Percentiles rank a stretch among this genome's conserved stretches.
These are phyloP conservation scores for Sebastes goodei DNA, from an alignment of 2,797 vertebrate species.

Conservation along the genomic window DNA sequence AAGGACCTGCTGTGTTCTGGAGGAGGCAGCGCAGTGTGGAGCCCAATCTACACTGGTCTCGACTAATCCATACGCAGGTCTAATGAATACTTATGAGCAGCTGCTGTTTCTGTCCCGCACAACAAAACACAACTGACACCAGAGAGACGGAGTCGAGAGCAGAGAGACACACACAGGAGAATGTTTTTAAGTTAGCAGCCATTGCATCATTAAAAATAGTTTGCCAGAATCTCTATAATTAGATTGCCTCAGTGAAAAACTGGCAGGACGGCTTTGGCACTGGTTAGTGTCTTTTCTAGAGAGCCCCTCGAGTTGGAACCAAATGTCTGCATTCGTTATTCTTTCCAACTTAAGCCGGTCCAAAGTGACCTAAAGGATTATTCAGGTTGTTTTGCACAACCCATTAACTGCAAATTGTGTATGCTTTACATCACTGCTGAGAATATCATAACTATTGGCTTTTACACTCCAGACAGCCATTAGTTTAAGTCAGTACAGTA, in stretches of 20 bases:
- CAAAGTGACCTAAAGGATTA: constrained; percentile 13
- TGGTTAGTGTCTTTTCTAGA: constrained; percentile 43
- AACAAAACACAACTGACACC: constrained; percentile 33
- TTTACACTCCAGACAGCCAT: constrained; percentile 18
- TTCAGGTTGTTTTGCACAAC: constrained; percentile 22
- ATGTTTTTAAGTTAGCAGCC: constrained; percentile 38
- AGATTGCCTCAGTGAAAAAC: constrained; percentile 57
- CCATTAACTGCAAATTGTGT: constrained; percentile 27
- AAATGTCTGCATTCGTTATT: constrained; percentile 22
- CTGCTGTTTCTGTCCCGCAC: constrained; percentile 58
- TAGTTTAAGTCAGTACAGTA: constrained; percentile 33
- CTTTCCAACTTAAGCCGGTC: constrained; percentile 33
- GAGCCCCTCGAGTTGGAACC: constrained; percentile 19
- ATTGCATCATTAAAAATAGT: constrained; percentile 69
- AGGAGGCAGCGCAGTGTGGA: constrained; percentile 42
- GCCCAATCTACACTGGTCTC: constrained; percentile 48
- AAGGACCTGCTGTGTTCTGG: constrained; percentile 58
- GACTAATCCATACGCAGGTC: constrained; percentile 60
- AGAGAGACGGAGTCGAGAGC: background rate
- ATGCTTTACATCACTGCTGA: constrained; percentile 31
- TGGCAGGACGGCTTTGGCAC: constrained; percentile 49
- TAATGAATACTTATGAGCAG: constrained; percentile 76
- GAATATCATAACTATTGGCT: constrained; percentile 1
- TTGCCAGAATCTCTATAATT: constrained; percentile 71
- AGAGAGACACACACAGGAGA: constrained; percentile 7